Evolutionary conservation across 2,113 vertebrate species (phyloP), one percentile per base, ranked within the genome.

Genomic region (Sinocyclocheilus grahami): DNA sequence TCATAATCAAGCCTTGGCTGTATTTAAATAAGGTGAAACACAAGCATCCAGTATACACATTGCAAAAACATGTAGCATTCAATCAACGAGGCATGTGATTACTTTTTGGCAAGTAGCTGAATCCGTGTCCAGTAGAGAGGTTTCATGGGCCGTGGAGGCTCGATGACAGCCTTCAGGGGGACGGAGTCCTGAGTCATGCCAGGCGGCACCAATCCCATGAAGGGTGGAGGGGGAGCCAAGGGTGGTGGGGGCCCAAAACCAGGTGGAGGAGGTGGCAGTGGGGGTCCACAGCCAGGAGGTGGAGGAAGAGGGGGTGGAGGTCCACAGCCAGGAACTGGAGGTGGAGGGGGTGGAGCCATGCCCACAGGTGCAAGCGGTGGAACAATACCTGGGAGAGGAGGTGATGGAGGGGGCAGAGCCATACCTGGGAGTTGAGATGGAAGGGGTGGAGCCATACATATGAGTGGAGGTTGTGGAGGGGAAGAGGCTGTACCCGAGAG

Each of bases 41-140:
- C 55, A 78, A 46, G 76, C 53, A 87, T 22, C 46, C 65, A 76
- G 63, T 27, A 85, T 37, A 53, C 20, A 84, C 69, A 86, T 72
- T 46, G 22, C 37, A 84, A 76, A 84, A 37, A 48, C 3, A 46
- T 67, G 22, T 48, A 30, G 62, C 24, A 53, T 69, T 51, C 63
- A 75, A 62, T 53, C 53, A 74, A 83, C 71, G 51, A 84, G 46
- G 51, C 27, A 63, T 63, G 53, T 77, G 62, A 89, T 96, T 97
- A 99, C 98, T 97, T 99, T 95, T 96, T 99, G 87, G 91, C 94
- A 78, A 97, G 94, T 27, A 99, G 95, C 84, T 99, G 97, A 87
- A 99, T 99, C 93, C 98, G 96, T 74, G 97, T 99, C 98, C 98
- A 99, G 90, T 99, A 99, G 83, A 99, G 97, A 82, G 98, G 98